Evolutionary conservation across 2,113 vertebrate species (phyloP), one percentile per base, ranked within the genome.

Genomic region (Ahaetulla prasina): DNA sequence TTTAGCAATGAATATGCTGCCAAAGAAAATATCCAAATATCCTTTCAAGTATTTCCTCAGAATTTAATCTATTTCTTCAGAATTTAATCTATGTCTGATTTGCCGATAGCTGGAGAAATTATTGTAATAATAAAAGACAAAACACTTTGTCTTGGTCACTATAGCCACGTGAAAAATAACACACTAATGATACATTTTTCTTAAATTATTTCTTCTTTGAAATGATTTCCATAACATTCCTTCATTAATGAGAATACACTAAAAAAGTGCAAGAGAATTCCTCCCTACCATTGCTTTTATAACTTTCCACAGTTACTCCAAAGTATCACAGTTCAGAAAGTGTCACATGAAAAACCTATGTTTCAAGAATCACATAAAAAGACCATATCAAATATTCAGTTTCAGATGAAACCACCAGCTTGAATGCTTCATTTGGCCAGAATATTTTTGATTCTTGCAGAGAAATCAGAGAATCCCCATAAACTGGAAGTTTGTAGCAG

Each of bases 401-500:
- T 55, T 54, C 50, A 55, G 25, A 30, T 89, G 11, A 20, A 14
- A 35, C 47, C 49, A 7, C 22, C 16, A 45, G 14, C 8, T 88
- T 74, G 30, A 53, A 16, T 50, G 43, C 16, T 80, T 74, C 50
- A 54, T 80, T 87, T 89, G 35, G 49, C 63, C 54, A 80, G 47
- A 74, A 49, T 35, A 88, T 10, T 84, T 35, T 35, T 54, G n/a
- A 8, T 54, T 54, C 49, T 52, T 35, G 43, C 39, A 85, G 47
- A 52, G 8, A 89, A 94, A 93, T 91, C 30, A 85, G 88, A 94
- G 92, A 68, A 74, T 35, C 74, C n/a, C 35, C 68, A 80, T 8
- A 80, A 80, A 39, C 2, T 97, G 97, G 91, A 87, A 92, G 0
- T 95, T 92, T 92, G 92, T 93, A 93, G 90, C 87, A 96, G 89